Percentiles rank a stretch among this genome's conserved stretches.
Evolutionary conservation across 2,888 invertebrate genomes (phyloP).

Genomic region (Trichogramma evanescens): DNA sequence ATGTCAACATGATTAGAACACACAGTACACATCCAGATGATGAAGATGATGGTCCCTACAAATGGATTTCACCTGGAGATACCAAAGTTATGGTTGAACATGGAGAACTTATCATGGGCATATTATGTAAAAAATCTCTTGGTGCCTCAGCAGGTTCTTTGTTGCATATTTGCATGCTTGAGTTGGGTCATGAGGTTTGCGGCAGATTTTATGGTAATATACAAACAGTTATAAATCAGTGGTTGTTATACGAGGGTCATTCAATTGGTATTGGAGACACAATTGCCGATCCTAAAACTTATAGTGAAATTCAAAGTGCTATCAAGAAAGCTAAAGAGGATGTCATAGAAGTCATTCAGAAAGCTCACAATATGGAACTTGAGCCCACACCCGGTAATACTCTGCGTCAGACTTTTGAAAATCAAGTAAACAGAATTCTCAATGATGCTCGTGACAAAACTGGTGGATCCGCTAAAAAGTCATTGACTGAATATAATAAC

Average conservation of each 20-base stretch:
- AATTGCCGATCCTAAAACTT: conserved; percentile 98
- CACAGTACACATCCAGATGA: conserved; percentile 99
- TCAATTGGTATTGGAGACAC: conserved; percentile 98
- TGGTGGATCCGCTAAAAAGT: conserved; percentile 98
- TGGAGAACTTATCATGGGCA: conserved; percentile 95
- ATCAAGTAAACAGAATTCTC: conserved; percentile 95
- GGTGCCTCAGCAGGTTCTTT: conserved; percentile 97
- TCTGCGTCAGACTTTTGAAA: conserved; percentile 97
- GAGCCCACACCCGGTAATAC: conserved; percentile 99
- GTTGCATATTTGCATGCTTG: conserved; percentile 94
- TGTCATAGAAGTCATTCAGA: conserved; percentile 98
- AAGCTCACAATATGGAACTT: conserved; percentile 98
- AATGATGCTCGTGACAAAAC: conserved; percentile 99
- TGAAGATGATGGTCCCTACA: conserved; percentile 96
- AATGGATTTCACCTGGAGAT: conserved; percentile 99
- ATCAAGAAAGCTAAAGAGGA: conserved; percentile 98
- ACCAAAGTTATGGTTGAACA: conserved; percentile 98
- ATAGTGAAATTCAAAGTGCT: conserved; percentile 94
- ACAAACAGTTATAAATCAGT: conserved; percentile 97
- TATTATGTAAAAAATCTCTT: conserved; percentile 94
- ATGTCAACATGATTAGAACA: conserved; percentile 95
- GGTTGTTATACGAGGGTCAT: conserved; percentile 93
- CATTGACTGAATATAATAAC: conserved; percentile 97
- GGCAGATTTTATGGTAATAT: conserved; percentile 98
- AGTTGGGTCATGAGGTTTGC: conserved; percentile 90